Evolutionary conservation across 2,113 vertebrate species (phyloP), one percentile per base, ranked within the genome.

Genomic region (Apistogramma diplotaenia): DNA sequence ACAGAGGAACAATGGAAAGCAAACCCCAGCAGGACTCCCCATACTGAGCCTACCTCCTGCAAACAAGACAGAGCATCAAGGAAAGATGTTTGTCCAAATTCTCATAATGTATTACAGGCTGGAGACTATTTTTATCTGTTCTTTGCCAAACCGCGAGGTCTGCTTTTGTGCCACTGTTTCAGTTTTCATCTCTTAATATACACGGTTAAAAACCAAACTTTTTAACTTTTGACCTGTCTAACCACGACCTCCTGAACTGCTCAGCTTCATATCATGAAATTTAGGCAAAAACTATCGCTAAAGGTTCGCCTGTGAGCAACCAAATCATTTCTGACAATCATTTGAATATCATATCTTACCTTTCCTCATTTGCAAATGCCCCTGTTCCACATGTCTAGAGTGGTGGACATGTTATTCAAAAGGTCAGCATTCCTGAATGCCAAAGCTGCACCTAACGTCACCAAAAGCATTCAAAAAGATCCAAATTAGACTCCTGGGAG

Each of bases 61-160:
- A 89, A 89, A 84, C 88, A 85, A 83, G 80, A 81, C 76, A 31
- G 46, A 3, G 67, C 70, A 80, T 78, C 71, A 53, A 73, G 51
- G 79, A 86, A 86, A 86, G 59, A 89, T 87, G 79, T 76, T 84
- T 2, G 5, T 92, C 88, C 89, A 87, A 84, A 84, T 82, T 61
- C 51, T 65, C 59, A 74, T 83, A 86, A 84, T 82, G 77, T 56
- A 83, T 84, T 61, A 88, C 87, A 84, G 82, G 83, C 77, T 57
- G 5, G 0, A 84, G 61, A 86, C 78, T 89, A 82, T 87, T 91
- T 88, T 73, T 83, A 85, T 87, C 83, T 37, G 54, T 43, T 78
- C 79, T 65, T 31, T 8, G 43, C 31, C 53, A 78, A 49, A 51
- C 58, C 76, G 53, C 80, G 11, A 79, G 83, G 78, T 31, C 35